A percentile compares a stretch with the other conserved stretches of the same genome.
These are phyloP conservation scores for Leuctra nigra DNA, from an alignment of 2,888 invertebrate species.

Conservation along the genomic window DNA sequence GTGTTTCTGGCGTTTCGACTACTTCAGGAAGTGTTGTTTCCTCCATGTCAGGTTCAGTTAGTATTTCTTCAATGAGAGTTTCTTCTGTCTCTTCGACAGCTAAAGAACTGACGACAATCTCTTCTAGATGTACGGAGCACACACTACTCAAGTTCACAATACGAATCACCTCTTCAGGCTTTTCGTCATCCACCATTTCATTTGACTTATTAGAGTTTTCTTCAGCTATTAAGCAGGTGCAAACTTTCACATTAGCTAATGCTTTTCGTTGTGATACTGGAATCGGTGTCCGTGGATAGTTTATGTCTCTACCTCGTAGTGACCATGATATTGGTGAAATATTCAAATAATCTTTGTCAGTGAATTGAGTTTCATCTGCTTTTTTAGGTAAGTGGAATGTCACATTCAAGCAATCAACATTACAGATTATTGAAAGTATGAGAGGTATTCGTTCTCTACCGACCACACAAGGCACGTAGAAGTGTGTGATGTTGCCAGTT, in stretches of 20 bases:
- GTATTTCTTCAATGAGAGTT: not conserved
- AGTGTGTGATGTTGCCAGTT: conserved; percentile 37
- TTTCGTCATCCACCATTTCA: no score
- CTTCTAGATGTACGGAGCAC: no score
- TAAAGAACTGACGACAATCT: no score
- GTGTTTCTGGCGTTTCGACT: not conserved
- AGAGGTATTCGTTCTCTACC: conserved; percentile 34
- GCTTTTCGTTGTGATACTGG: no score
- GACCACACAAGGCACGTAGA: conserved; percentile 40
- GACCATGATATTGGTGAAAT: conserved; percentile 1
- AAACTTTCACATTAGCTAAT: no score
- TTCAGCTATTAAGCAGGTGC: no score
- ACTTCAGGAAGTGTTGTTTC: not conserved
- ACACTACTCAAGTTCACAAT: no score
- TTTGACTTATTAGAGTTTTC: no score
- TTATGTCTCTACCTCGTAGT: not conserved
- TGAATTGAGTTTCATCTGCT: not conserved
- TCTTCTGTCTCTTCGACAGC: not conserved
- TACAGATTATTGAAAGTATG: conserved; percentile 37
- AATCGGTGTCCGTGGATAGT: not conserved
- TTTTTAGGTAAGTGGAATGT: conserved; percentile 37
- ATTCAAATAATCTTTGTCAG: not conserved
- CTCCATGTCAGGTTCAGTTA: not conserved
- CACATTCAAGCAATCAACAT: conserved; percentile 37
- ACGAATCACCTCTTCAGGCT: no score